Evolutionary conservation across 2,113 vertebrate genomes (phyloP).

Genomic region (Phrynosoma platyrhinos): DNA sequence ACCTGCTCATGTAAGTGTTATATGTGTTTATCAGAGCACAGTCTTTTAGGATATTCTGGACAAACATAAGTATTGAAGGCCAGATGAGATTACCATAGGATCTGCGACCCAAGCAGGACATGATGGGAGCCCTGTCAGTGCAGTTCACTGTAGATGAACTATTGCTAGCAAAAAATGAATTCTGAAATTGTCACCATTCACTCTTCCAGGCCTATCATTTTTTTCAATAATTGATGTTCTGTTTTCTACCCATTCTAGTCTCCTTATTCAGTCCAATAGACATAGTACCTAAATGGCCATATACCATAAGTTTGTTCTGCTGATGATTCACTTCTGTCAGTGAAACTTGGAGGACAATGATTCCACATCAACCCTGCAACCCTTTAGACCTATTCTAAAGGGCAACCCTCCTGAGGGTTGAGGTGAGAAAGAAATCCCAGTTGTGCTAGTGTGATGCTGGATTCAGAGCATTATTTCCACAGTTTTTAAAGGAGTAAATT

Average conservation of each 20-base stretch:
- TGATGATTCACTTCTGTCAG: neutral
- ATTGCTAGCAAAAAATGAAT: neutral
- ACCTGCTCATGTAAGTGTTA: neutral
- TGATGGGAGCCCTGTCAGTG: neutral
- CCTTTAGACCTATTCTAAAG: neutral
- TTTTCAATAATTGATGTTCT: neutral
- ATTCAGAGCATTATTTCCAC: neutral
- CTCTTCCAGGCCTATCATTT: neutral
- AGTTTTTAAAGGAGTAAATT: neutral
- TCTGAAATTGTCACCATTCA: neutral
- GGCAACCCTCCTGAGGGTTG: neutral
- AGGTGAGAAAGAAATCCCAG: neutral
- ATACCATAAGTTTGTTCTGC: neutral
- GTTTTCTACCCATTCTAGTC: neutral
- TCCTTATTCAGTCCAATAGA: neutral
- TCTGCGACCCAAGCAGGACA: neutral
- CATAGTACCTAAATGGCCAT: too few relatives aligned
- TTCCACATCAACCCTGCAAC: neutral
- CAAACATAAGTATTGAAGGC: neutral
- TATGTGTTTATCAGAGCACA: neutral
- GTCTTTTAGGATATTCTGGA: neutral
- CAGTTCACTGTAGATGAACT: neutral
- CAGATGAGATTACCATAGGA: neutral
- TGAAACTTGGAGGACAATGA: neutral
- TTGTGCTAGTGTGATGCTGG: neutral